A percentile compares a stretch with the other conserved stretches of the same genome.
These are phyloP conservation scores for Himantopus leucocephalus DNA, from an alignment of 2,113 vertebrate species.

Conservation along the genomic window DNA sequence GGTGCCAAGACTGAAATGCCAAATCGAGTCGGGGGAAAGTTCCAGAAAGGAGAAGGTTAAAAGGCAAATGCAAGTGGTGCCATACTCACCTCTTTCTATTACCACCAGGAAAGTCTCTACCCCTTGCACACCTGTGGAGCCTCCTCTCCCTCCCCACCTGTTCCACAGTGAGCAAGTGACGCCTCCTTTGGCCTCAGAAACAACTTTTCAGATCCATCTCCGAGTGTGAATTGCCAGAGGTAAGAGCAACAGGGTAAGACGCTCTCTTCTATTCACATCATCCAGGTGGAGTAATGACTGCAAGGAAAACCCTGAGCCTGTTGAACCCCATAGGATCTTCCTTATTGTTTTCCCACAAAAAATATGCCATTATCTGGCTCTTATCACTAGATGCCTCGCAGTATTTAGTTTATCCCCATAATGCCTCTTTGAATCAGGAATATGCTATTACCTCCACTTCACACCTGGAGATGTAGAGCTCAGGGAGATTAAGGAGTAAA, in stretches of 20 bases:
- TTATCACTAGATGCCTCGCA: neutral
- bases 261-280: neutral
- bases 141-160: neutral
- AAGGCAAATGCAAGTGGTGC: neutral
- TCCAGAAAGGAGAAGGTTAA: neutral
- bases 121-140: neutral
- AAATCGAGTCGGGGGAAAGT: neutral
- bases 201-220: neutral
- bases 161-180: neutral
- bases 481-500: neutral
- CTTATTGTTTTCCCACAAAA: neutral
- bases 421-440: neutral
- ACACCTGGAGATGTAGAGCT: neutral
- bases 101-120: neutral
- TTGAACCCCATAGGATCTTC: neutral
- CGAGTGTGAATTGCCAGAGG: neutral
- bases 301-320: neutral
- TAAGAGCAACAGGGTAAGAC: neutral
- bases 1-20: neutral
- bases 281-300: neutral
- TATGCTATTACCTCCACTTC: neutral
- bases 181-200: neutral
- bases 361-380: neutral
- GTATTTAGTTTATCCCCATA: neutral
- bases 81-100: neutral